Percentiles rank a stretch among this genome's conserved stretches.
Evolutionary conservation across 2,797 vertebrate species (phyloP).

Genomic region (Sebastes itinus): DNA sequence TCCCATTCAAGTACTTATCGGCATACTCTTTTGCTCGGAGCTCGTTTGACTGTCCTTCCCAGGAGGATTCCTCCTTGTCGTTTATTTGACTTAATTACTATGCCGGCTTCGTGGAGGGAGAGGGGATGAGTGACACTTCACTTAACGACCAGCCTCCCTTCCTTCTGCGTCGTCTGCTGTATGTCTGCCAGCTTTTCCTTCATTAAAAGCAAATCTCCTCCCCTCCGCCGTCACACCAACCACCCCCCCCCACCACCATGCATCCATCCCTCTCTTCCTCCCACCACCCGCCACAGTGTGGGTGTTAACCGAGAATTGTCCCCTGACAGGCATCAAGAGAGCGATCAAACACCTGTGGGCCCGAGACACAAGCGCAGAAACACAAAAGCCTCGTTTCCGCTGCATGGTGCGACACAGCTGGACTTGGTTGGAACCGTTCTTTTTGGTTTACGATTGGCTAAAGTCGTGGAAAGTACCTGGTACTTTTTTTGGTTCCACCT

Average conservation of each 20-base stretch:
- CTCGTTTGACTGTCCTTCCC: slow-evolving; percentile 60
- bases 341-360: slow-evolving; percentile 81
- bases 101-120: slow-evolving; percentile 57
- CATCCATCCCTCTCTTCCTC: slow-evolving; percentile 15
- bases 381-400: neutral
- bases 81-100: slow-evolving; percentile 85
- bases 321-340: slow-evolving; percentile 75
- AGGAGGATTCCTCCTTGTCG: slow-evolving; percentile 70
- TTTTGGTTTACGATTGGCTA: neutral
- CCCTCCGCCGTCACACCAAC: neutral
- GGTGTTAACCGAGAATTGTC: slow-evolving; percentile 55
- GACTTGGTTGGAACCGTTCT: neutral
- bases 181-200: slow-evolving; percentile 70
- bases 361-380: slow-evolving; percentile 25
- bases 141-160: slow-evolving; percentile 72
- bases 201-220: slow-evolving; percentile 58
- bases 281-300: slow-evolving; percentile 35
- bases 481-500: neutral
- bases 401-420: neutral
- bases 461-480: neutral
- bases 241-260: neutral
- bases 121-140: slow-evolving; percentile 78
- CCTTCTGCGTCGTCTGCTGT: slow-evolving; percentile 54
- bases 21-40: slow-evolving; percentile 9
- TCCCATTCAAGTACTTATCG: slow-evolving; percentile 12